phyloP scores from a whole-genome alignment of 35 echinoderm and acorn worm species.

The Strongylocentrotus purpuratus region DNA sequence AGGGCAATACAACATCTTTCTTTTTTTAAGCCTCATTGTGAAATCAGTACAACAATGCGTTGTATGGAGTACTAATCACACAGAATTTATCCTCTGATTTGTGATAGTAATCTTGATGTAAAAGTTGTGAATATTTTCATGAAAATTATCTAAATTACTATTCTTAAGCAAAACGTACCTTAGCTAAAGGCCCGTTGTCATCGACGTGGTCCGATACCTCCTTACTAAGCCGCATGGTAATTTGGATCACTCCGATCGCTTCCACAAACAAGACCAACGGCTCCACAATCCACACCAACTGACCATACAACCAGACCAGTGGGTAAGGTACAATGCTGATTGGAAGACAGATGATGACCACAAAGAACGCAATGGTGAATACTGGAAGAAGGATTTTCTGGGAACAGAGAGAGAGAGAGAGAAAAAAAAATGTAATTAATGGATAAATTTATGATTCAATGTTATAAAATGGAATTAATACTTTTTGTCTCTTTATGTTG shows the following conservation, averaged over 20 bases:
- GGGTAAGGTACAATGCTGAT: conserved; percentile 76
- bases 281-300: conserved; percentile 83
- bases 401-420: neutral
- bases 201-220: conserved; percentile 67
- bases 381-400: conserved; percentile 74
- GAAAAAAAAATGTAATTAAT: too few relatives aligned
- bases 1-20: too few relatives aligned
- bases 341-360: conserved; percentile 72
- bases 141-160: too few relatives aligned
- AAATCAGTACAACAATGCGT: too few relatives aligned
- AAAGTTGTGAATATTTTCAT: too few relatives aligned
- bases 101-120: too few relatives aligned
- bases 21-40: too few relatives aligned
- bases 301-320: conserved; percentile 80
- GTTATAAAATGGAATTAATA: too few relatives aligned
- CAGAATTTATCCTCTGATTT: too few relatives aligned
- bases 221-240: conserved; percentile 63
- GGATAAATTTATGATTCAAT: too few relatives aligned
- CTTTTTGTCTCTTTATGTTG: too few relatives aligned
- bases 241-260: conserved; percentile 75
- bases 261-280: conserved; percentile 79
- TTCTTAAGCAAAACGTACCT: conserved; percentile 55
- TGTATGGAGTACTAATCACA: too few relatives aligned
- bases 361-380: conserved; percentile 68
- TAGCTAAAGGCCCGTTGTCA: conserved; percentile 64